Evolutionary conservation across 2,797 vertebrate species (phyloP).

Genomic region (Amblyopsis hoosieri): DNA sequence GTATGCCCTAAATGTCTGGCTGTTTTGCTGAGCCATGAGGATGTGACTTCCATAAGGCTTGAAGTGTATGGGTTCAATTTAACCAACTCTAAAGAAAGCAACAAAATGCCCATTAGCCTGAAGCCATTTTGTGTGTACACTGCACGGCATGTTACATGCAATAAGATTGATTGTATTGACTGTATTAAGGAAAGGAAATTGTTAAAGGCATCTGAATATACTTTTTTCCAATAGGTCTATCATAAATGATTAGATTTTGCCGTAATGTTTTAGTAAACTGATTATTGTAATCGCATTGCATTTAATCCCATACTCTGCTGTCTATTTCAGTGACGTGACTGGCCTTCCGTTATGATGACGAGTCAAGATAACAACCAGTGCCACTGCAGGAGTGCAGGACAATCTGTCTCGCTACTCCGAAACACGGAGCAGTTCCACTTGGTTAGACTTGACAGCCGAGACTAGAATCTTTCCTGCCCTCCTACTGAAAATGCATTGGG

Average conservation of each 20-base stretch:
- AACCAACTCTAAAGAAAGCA: too few species aligned
- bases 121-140: not conserved
- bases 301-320: constrained; percentile 15
- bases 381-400: constrained; percentile 33
- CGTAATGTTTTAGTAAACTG: constrained; percentile 7
- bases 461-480: constrained; percentile 18
- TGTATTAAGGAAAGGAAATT: too few species aligned
- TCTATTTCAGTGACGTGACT: constrained; percentile 3
- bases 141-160: not conserved
- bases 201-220: too few species aligned
- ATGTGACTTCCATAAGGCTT: too few species aligned
- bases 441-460: constrained; percentile 39
- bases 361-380: constrained; percentile 25
- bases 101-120: too few species aligned
- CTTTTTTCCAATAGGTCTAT: too few species aligned
- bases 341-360: not conserved
- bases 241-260: constrained; percentile 7
- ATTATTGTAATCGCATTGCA: too few species aligned
- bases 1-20: too few species aligned
- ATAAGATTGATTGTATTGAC: not conserved
- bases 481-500: constrained; percentile 14
- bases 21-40: too few species aligned
- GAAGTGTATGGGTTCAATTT: too few species aligned
- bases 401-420: constrained; percentile 57
- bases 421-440: constrained; percentile 57